A percentile compares a stretch with the other conserved stretches of the same genome.
These are phyloP conservation scores for Dermatemys mawii DNA, from an alignment of 2,113 vertebrate genomes.

Conservation along the genomic window DNA sequence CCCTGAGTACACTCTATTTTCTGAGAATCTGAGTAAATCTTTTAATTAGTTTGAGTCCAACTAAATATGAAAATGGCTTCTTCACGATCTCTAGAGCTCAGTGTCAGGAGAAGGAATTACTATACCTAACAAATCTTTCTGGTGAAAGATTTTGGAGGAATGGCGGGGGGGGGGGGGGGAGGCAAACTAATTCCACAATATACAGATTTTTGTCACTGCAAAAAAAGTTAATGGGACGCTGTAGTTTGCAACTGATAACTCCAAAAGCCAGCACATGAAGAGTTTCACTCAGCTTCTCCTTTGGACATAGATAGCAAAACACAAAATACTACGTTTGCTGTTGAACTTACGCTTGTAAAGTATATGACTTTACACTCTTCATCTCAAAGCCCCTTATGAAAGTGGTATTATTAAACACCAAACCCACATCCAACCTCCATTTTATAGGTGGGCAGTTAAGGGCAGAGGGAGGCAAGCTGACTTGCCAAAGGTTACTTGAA, in stretches of 20 bases:
- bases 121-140: neutral
- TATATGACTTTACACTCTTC: neutral
- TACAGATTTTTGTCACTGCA: neutral
- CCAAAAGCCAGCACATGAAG: neutral
- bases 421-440: neutral
- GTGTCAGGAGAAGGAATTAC: neutral
- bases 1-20: neutral
- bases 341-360: neutral
- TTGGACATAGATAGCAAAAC: neutral
- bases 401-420: neutral
- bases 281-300: neutral
- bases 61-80: neutral
- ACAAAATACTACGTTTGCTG: no score
- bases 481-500: neutral
- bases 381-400: no score
- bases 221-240: accelerated
- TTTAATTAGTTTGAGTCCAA: neutral
- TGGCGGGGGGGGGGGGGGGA: no score
- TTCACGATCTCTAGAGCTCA: neutral
- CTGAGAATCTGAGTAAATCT: neutral
- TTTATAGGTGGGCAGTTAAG: neutral
- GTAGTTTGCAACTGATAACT: neutral
- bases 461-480: neutral
- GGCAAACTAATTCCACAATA: accelerated
- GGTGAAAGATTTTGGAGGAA: accelerated